Evolutionary conservation across 2,797 vertebrate genomes (phyloP), one percentile per base, ranked within the genome.

Genomic region (Bovichtus diacanthus): DNA sequence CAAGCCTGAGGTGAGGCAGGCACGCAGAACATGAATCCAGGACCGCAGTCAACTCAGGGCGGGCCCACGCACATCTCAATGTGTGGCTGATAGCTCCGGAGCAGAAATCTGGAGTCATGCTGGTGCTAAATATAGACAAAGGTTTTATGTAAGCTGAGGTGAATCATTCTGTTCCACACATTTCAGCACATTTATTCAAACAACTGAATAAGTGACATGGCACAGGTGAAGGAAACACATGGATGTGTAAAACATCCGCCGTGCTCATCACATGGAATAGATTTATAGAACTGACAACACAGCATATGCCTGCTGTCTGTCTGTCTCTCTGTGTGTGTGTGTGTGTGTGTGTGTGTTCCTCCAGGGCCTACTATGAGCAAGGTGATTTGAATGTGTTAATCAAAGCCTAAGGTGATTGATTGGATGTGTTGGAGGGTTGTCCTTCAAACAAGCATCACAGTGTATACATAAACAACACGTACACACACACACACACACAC

Each of bases 121-220:
- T 89, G 87, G 76, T 72, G 85, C 94, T 95, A 95, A 94, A 95
- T 95, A 93, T 96, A 95, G 95, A 94, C 89, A 87, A 83, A 84
- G 87, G 89, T 92, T 95, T 95, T 96, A 96, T 94, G 92, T 95
- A 95, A 95, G 94, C 90, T 81, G 87, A 92, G 93, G 93, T 95
- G 95, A 95, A 94, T 96, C 94, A 96, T 87, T 93, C 86, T 55
- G 80, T 88, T 93, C 87, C 88, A 87, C 93, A 89, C 88, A 88
- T 92, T 89, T 90, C 88, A 79, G 83, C 84, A 72, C 87, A 87
- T 91, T 85, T 84, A 81, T 83, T 83, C 80, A 69, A 83, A 82
- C 66, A 79, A 53, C 25, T 47, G 65, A 49, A 53, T 54, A 63
- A 80, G 76, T 91, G 88, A 87, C 83, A 86, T 9, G 49, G 69